Evolutionary conservation across 1,140 invertebrate genomes (phyloP).

Genomic region (Akabosia matsudoensis): DNA sequence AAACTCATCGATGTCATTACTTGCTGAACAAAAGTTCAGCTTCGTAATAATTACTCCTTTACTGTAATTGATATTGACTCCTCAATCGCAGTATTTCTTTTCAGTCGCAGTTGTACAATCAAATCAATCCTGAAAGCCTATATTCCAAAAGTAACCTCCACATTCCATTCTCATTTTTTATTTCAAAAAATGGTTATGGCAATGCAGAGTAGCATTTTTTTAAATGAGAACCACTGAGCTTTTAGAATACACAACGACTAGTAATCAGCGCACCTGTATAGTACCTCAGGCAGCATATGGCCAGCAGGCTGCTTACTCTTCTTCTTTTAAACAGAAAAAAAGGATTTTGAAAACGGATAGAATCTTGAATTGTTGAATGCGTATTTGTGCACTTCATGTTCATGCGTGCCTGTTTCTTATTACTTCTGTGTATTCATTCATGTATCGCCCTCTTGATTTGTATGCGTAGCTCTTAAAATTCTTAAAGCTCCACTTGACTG

Average conservation of each 20-base stretch:
- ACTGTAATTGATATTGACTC: neutral
- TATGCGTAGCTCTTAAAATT: no score
- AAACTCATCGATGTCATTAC: no score
- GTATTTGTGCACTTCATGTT: neutral
- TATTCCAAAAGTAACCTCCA: neutral
- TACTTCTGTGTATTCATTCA: neutral
- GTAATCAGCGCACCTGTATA: neutral
- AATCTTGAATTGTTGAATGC: neutral
- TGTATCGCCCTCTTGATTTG: neutral
- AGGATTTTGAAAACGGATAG: neutral
- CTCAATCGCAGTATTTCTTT: neutral
- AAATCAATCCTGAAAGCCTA: neutral
- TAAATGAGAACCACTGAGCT: neutral
- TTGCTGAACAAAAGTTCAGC: no score
- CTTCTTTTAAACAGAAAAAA: neutral
- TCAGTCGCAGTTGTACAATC: neutral
- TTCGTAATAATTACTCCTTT: no score
- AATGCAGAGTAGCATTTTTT: neutral
- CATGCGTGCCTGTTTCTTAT: neutral
- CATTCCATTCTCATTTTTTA: neutral
- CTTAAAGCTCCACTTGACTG: no score
- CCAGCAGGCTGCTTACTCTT: neutral
- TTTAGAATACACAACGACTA: neutral
- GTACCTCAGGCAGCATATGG: conserved; percentile 15
- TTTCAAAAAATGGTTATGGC: neutral